These are phyloP conservation scores for Budorcas taxicolor DNA, from an alignment of 2,113 vertebrate species.

Conservation along the genomic window DNA sequence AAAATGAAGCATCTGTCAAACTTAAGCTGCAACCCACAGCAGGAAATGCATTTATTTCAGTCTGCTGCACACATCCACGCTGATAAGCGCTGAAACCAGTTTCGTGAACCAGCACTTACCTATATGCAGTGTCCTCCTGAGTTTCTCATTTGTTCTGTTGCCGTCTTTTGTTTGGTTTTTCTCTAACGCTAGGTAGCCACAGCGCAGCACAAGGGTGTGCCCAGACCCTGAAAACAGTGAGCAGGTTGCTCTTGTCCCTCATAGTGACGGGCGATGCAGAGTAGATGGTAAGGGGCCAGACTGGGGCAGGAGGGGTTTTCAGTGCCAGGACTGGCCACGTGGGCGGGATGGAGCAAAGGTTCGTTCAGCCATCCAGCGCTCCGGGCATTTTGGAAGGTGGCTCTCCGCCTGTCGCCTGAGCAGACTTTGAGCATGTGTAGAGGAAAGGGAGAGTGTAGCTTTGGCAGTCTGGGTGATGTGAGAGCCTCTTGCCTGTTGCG, in stretches of 20 bases:
- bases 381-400: not conserved
- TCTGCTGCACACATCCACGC: accelerated
- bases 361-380: too few relatives aligned
- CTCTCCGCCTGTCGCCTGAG: not conserved
- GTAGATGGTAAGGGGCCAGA: not conserved
- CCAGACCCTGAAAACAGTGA: not conserved
- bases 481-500: not conserved
- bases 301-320: too few relatives aligned
- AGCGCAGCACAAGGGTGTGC: not conserved
- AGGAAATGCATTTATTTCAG: not conserved
- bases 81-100: accelerated
- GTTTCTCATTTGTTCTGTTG: not conserved
- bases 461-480: not conserved
- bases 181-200: not conserved
- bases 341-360: not conserved
- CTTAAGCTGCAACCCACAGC: not conserved
- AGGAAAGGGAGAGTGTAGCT: not conserved
- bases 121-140: not conserved
- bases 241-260: not conserved
- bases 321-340: not conserved
- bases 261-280: not conserved
- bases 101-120: not conserved
- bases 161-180: not conserved
- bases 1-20: not conserved
- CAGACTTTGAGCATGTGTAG: not conserved